These are phyloP conservation scores for Myotis daubentonii DNA, from an alignment of 2,797 vertebrate genomes.

Conservation along the genomic window DNA sequence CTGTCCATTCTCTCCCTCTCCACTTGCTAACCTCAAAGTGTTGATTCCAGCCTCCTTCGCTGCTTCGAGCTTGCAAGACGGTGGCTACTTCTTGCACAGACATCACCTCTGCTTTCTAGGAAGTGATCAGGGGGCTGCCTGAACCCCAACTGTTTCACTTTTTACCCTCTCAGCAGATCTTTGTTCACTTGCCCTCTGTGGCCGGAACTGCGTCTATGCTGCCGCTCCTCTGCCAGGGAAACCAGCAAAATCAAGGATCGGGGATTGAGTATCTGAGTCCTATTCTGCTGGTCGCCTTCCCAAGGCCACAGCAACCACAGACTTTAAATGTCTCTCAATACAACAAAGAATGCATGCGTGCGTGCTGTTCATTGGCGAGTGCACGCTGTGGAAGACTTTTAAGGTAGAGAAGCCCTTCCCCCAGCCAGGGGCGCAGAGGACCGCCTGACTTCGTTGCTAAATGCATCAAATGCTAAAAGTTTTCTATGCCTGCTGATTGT, in stretches of 20 bases:
- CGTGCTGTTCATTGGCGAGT: slow-evolving; percentile 41
- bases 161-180: background rate
- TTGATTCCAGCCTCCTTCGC: background rate
- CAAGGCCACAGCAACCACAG: background rate
- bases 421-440: background rate
- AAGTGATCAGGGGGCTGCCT: background rate
- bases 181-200: background rate
- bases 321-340: background rate
- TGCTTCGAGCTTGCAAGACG: background rate
- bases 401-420: slow-evolving; percentile 53
- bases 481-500: slow-evolving; percentile 62
- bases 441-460: slow-evolving; percentile 70
- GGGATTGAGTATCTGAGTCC: background rate
- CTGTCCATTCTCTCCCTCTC: background rate
- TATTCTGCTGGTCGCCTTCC: background rate
- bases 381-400: slow-evolving; percentile 42
- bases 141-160: background rate
- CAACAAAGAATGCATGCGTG: slow-evolving; percentile 26
- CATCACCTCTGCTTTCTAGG: background rate
- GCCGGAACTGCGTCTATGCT: background rate
- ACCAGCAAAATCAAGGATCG: background rate
- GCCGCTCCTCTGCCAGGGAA: background rate
- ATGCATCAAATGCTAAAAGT: slow-evolving; percentile 62
- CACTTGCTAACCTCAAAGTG: background rate
- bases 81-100: background rate